Conservation (phyloP, 2,888 invertebrate species). For the Mimas tiliae region DNA sequence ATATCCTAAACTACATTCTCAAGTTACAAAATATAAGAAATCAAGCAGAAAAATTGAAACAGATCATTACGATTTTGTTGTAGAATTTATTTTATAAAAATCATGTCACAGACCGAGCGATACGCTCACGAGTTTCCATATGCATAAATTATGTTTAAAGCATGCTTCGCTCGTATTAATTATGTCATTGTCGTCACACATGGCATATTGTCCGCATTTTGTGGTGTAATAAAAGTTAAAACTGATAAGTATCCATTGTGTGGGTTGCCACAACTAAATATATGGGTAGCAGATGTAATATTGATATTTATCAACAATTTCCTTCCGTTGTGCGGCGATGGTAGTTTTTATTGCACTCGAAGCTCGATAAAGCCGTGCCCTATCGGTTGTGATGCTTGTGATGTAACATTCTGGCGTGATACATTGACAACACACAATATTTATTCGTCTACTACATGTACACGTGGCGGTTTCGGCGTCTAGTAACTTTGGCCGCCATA, state of each 20-base stretch:
- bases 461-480: slow-evolving; percentile 1
- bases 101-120: slow-evolving; percentile 5
- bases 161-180: slow-evolving; percentile 25
- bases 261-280: slow-evolving; percentile 20
- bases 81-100: slow-evolving; percentile 25
- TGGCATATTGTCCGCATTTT: slow-evolving; percentile 23
- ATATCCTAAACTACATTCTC: slow-evolving; percentile 70
- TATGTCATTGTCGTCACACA: slow-evolving; percentile 25
- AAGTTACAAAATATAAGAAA: slow-evolving; percentile 65
- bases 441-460: neutral
- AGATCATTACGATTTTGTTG: slow-evolving; percentile 8
- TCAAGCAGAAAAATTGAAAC: slow-evolving; percentile 19
- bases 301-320: slow-evolving; percentile 27
- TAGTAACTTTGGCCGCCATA: neutral
- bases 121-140: slow-evolving; percentile 27
- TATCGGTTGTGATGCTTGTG: slow-evolving; percentile 18
- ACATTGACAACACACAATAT: slow-evolving; percentile 25
- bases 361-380: slow-evolving; percentile 27
- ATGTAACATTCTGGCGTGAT: slow-evolving; percentile 10
- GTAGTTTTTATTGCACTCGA: slow-evolving; percentile 27
- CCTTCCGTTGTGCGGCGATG: slow-evolving; percentile 23
- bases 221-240: slow-evolving; percentile 17
- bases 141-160: slow-evolving; percentile 30
- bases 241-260: slow-evolving; percentile 28
- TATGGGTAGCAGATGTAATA: slow-evolving; percentile 22